Conservation (phyloP, 2,113 vertebrate genomes). For the Hippocampus zosterae region DNA sequence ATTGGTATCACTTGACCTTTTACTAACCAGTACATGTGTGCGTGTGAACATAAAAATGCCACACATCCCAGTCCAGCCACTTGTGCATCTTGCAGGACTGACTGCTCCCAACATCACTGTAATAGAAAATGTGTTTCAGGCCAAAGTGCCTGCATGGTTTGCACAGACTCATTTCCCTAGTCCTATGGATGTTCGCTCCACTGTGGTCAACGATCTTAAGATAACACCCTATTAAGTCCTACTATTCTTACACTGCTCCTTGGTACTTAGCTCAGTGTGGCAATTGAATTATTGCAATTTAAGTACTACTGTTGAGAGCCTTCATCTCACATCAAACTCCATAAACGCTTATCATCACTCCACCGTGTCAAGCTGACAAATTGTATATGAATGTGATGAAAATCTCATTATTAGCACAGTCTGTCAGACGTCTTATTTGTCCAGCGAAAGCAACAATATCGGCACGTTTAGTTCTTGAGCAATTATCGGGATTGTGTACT, state of each 20-base stretch:
- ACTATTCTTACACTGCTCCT: slow-evolving; percentile 10
- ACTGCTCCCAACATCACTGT: background rate
- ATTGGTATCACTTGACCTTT: too few relatives aligned
- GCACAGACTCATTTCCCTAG: background rate
- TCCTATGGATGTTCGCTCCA: background rate
- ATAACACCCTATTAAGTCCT: background rate
- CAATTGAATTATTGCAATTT: slow-evolving; percentile 28
- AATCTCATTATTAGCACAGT: background rate
- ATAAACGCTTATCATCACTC: slow-evolving; percentile 16
- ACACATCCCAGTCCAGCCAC: background rate
- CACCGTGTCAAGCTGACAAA: slow-evolving; percentile 1
- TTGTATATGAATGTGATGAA: background rate
- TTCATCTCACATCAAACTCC: slow-evolving; percentile 16
- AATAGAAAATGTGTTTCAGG: background rate
- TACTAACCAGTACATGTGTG: too few relatives aligned
- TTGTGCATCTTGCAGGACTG: background rate
- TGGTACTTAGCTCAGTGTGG: slow-evolving; percentile 15
- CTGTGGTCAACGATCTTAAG: background rate
- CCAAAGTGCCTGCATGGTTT: background rate
- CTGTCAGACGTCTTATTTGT: background rate
- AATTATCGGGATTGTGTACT: too few relatives aligned
- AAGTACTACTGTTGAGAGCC: slow-evolving; percentile 20
- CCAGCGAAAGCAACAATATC: background rate
- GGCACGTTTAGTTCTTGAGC: too few relatives aligned
- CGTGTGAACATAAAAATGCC: background rate